Evolutionary conservation across 2,888 invertebrate genomes (phyloP), one percentile per base, ranked within the genome.

Genomic region (Tribolium freemani): DNA sequence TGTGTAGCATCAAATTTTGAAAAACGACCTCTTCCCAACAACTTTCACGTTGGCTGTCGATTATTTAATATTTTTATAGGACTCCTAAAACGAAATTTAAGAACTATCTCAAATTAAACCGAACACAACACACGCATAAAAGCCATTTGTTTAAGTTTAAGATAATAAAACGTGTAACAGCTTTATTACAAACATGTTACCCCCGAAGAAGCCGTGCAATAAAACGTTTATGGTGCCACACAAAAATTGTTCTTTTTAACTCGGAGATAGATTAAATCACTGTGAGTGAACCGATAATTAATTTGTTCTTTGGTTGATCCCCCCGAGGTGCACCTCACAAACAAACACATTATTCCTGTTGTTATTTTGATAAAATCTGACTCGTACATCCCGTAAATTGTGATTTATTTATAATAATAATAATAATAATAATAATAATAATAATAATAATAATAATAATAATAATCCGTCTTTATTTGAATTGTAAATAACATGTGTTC

Each of bases 351-450:
- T 63, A 63, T 51, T 63, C 13, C 63, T 69, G 51, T 69, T 69
- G 69, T 69, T 69, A 69, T 38, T 69, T 69, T 53, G 69, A 60
- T 69, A 69, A 69, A 69, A 69, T 69, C 69, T 60, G 50, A 45
- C 60, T 46, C 46, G 57, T 67, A 67, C 67, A 46, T 21, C 30
- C 53, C 38, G 45, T 68, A 58, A 69, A 50, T 51, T 60, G 51
- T 69, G 60, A 69, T 60, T 63, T 63, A 58, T 53, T 44, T 30
- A n/a, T 60, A 60, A 60, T n/a, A n/a, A n/a, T n/a, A n/a, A n/a
- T n/a, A n/a, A n/a, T n/a, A n/a, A n/a, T n/a, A n/a, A n/a, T n/a
- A n/a, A n/a, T n/a, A n/a, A n/a, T n/a, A n/a, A n/a, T n/a, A n/a
- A n/a, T n/a, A n/a, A n/a, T n/a, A n/a, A n/a, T n/a, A n/a, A n/a